These are phyloP conservation scores for Caenorhabditis virilis DNA, from an alignment of 2,888 invertebrate species.

Conservation along the genomic window DNA sequence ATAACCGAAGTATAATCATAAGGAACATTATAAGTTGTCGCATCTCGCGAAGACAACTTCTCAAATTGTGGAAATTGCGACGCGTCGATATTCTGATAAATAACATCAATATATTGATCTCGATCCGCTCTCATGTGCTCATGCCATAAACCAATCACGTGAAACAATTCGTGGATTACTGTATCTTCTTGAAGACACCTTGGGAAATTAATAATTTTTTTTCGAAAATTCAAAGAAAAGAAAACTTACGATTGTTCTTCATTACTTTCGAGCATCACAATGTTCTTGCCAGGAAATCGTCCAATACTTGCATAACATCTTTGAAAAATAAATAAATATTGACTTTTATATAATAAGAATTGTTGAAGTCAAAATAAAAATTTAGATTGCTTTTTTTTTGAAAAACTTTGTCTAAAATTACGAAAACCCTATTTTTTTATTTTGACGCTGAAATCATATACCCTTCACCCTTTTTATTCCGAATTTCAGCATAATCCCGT, in stretches of 20 bases:
- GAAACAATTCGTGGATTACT: slow-evolving; percentile 62
- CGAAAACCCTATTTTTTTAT: too few species aligned
- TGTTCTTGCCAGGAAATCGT: slow-evolving; percentile 53
- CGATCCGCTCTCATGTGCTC: slow-evolving; percentile 65
- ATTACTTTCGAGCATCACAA: slow-evolving; percentile 65
- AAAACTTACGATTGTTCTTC: slow-evolving; percentile 51
- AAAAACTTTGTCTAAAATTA: too few species aligned
- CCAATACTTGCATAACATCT: slow-evolving; percentile 65
- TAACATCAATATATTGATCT: slow-evolving; percentile 59
- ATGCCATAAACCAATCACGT: slow-evolving; percentile 62
- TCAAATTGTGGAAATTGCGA: slow-evolving; percentile 51
- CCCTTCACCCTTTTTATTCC: slow-evolving; percentile 60
- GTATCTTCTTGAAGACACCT: slow-evolving; percentile 57
- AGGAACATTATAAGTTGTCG: slow-evolving; percentile 56
- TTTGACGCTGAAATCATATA: too few species aligned
- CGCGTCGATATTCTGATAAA: slow-evolving; percentile 60
- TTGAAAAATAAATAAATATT: slow-evolving; percentile 7
- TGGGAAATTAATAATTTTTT: slow-evolving; percentile 4
- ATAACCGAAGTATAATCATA: slow-evolving; percentile 60
- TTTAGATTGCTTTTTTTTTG: too few species aligned
- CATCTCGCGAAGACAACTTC: slow-evolving; percentile 50
- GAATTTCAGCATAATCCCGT: slow-evolving; percentile 58
- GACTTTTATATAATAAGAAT: too few species aligned
- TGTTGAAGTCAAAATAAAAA: too few species aligned
- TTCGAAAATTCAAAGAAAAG: too few species aligned